Conservation (phyloP, 2,888 invertebrate species). For the Brachyptera risi region DNA sequence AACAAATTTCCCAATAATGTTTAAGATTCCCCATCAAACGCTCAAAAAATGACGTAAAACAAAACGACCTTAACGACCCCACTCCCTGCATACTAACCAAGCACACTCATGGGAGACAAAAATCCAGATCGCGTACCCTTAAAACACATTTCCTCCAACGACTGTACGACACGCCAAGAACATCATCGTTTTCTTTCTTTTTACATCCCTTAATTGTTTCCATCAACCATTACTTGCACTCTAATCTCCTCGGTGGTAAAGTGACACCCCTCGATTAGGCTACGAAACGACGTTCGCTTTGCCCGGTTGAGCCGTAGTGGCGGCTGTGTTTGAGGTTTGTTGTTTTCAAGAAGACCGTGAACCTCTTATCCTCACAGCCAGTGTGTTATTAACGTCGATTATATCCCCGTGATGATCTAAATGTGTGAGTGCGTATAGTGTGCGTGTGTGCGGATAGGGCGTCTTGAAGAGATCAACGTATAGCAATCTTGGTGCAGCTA, state of each 20-base stretch:
- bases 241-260: slow-evolving; percentile 12
- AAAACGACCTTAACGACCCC: too few species aligned
- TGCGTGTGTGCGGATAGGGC: too few species aligned
- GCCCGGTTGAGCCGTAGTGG: too few species aligned
- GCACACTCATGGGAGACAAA: background rate
- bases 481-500: too few species aligned
- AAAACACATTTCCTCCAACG: background rate
- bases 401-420: background rate
- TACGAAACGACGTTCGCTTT: background rate
- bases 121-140: background rate
- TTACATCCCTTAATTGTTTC: slow-evolving; percentile 13
- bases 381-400: slow-evolving; percentile 16
- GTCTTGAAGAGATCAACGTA: too few species aligned
- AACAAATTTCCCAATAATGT: too few species aligned
- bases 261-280: slow-evolving; percentile 17
- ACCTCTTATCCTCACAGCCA: background rate
- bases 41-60: too few species aligned
- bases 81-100: background rate
- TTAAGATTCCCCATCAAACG: too few species aligned
- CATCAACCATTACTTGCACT: slow-evolving; percentile 12
- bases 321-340: background rate
- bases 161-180: slow-evolving; percentile 5
- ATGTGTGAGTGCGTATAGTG: background rate
- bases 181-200: slow-evolving; percentile 20
- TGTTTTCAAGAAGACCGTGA: background rate